phyloP scores from a whole-genome alignment of 2,888 invertebrate genomes.

The Nebria brevicollis region DNA sequence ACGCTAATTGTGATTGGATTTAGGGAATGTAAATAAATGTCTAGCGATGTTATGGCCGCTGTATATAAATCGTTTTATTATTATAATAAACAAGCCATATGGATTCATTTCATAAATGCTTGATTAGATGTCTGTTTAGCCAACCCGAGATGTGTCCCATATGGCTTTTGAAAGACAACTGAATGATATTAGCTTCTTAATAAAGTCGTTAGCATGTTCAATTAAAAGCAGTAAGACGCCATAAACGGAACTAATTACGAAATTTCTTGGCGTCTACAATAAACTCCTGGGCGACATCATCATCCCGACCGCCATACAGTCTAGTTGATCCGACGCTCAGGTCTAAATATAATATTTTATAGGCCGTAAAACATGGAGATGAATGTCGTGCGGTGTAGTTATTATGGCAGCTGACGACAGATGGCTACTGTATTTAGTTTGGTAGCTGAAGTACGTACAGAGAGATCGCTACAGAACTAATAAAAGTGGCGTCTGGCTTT shows the following conservation, averaged over 20 bases:
- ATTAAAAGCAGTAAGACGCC: slow-evolving; percentile 40
- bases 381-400: slow-evolving; percentile 33
- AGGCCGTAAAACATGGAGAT: slow-evolving; percentile 40
- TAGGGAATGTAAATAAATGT: not conserved
- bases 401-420: slow-evolving; percentile 41
- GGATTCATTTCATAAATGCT: not conserved
- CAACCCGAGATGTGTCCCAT: not conserved
- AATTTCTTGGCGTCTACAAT: slow-evolving; percentile 23
- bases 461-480: slow-evolving; percentile 32
- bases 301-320: not conserved
- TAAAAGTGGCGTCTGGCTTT: slow-evolving; percentile 41
- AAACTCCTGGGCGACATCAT: slow-evolving; percentile 17
- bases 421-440: slow-evolving; percentile 33
- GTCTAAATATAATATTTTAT: slow-evolving; percentile 44
- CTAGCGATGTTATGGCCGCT: not conserved
- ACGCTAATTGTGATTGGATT: not conserved
- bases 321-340: slow-evolving; percentile 15
- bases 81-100: not conserved
- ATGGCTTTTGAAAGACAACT: slow-evolving; percentile 31
- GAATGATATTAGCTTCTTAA: slow-evolving; percentile 44
- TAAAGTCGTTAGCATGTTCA: slow-evolving; percentile 44
- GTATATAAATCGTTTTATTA: not conserved
- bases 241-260: slow-evolving; percentile 39
- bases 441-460: not conserved
- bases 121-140: not conserved